Conservation (phyloP, 2,888 invertebrate species). For the Chrysolina haemoptera region DNA sequence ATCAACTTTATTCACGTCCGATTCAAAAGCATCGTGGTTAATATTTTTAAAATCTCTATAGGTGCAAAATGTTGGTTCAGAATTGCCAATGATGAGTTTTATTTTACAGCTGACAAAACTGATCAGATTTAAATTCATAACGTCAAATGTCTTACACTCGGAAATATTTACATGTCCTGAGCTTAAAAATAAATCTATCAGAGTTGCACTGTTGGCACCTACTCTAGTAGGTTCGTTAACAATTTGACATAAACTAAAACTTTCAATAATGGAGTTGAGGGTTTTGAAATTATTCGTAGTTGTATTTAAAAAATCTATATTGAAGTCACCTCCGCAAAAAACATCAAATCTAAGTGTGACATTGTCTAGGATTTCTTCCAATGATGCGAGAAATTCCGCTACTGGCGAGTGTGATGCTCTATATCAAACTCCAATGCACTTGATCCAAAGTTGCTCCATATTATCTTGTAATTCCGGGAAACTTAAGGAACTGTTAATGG, state of each 20-base stretch:
- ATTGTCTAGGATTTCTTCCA: not conserved
- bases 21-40: not conserved
- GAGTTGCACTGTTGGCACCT: constrained; percentile 7
- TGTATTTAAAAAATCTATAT: constrained; percentile 2
- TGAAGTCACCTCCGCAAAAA: constrained; percentile 1
- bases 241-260: not conserved
- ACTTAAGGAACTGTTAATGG: not conserved
- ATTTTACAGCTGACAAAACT: not conserved
- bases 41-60: not conserved
- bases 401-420: not conserved
- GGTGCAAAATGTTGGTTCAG: not conserved
- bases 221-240: not conserved
- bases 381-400: not conserved
- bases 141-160: not conserved
- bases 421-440: not conserved
- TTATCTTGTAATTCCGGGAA: not conserved
- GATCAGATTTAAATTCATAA: constrained; percentile 1
- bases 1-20: not conserved
- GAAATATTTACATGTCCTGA: not conserved
- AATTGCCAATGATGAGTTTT: not conserved
- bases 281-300: not conserved
- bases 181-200: not conserved
- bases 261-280: not conserved
- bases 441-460: not conserved
- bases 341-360: constrained; percentile 11